These are phyloP conservation scores for Etheostoma cragini DNA, from an alignment of 2,113 vertebrate species.

Conservation along the genomic window DNA sequence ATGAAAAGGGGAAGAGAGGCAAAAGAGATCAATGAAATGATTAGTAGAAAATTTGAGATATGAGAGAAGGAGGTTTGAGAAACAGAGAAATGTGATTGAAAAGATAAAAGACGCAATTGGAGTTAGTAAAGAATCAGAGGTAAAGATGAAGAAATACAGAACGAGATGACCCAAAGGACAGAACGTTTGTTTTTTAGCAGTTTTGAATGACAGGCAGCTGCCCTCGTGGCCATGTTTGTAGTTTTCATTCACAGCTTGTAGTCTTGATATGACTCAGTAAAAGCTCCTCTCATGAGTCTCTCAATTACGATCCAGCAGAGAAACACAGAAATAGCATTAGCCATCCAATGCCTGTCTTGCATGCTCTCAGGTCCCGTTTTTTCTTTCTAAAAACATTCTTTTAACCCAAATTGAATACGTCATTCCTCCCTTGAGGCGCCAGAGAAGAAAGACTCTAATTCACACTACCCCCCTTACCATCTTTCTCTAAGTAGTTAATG, in stretches of 20 bases:
- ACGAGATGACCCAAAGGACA: not conserved
- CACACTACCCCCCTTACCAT: slow-evolving; percentile 45
- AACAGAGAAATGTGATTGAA: slow-evolving; percentile 8
- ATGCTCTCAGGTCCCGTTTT: slow-evolving; percentile 35
- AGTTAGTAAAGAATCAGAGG: not conserved
- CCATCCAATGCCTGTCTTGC: slow-evolving; percentile 48
- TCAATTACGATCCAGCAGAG: slow-evolving; percentile 62
- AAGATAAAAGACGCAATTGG: not conserved
- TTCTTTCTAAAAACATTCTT: slow-evolving; percentile 71
- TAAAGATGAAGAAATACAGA: not conserved
- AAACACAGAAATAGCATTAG: slow-evolving; percentile 54
- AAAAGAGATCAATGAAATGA: slow-evolving; percentile 28
- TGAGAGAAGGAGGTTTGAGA: slow-evolving; percentile 13
- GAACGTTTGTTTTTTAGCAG: not conserved
- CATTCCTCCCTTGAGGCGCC: slow-evolving; percentile 63
- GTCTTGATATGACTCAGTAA: slow-evolving; percentile 33
- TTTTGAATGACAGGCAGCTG: slow-evolving; percentile 43
- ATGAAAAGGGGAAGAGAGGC: slow-evolving; percentile 25
- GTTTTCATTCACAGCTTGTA: slow-evolving; percentile 42
- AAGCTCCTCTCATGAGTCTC: slow-evolving; percentile 52
- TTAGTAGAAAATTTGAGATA: slow-evolving; percentile 27
- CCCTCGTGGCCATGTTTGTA: slow-evolving; percentile 49
- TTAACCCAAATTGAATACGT: slow-evolving; percentile 76
- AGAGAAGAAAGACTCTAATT: slow-evolving; percentile 61
- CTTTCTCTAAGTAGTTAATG: slow-evolving; percentile 59